phyloP scores from a whole-genome alignment of 2,888 invertebrate species.

The Quadroppia sp. region DNA sequence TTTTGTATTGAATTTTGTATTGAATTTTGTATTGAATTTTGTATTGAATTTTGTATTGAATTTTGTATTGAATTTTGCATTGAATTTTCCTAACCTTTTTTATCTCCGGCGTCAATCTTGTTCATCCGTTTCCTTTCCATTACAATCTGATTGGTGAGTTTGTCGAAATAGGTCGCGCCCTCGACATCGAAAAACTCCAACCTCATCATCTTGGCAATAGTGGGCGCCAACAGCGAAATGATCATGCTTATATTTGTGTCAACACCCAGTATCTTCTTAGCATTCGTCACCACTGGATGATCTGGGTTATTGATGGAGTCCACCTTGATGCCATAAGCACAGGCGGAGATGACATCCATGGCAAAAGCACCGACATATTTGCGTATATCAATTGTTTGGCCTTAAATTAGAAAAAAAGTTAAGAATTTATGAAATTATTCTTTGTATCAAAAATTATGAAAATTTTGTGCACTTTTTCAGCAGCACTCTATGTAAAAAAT shows the following conservation, averaged over 20 bases:
- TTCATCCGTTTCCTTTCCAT: neutral
- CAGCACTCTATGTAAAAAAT: too few relatives aligned
- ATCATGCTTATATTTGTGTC: slow-evolving; percentile 18
- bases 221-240: neutral
- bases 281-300: slow-evolving; percentile 38
- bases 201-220: slow-evolving; percentile 23
- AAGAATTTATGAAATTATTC: too few relatives aligned
- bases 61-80: neutral
- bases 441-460: too few relatives aligned
- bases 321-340: slow-evolving; percentile 35
- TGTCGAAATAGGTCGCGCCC: slow-evolving; percentile 28
- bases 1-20: too few relatives aligned
- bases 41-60: too few relatives aligned
- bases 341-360: slow-evolving; percentile 35
- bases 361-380: slow-evolving; percentile 30
- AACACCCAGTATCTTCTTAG: slow-evolving; percentile 17
- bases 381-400: too few relatives aligned
- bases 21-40: too few relatives aligned
- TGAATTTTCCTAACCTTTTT: neutral
- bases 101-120: neutral
- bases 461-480: too few relatives aligned
- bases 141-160: slow-evolving; percentile 35
- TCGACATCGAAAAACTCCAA: slow-evolving; percentile 33
- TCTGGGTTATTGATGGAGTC: slow-evolving; percentile 32
- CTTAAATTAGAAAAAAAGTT: too few relatives aligned